These are phyloP conservation scores for Crotalus tigris DNA, from an alignment of 2,113 vertebrate genomes.

Conservation along the genomic window DNA sequence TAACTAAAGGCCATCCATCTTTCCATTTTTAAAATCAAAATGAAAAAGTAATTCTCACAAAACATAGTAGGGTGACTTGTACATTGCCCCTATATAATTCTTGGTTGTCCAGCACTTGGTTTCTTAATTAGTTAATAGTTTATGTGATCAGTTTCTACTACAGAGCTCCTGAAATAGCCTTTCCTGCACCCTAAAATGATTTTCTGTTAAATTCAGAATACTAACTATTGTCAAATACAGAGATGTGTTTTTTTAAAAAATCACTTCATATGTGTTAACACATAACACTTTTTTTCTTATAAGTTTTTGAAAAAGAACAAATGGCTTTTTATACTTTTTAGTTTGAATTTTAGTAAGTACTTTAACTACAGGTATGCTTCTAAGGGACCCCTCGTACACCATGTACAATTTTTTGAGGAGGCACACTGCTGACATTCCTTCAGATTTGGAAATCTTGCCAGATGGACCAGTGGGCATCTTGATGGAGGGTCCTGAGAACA, in stretches of 20 bases:
- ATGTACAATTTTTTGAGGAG: conserved; percentile 64
- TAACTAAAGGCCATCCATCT: conserved; percentile 75
- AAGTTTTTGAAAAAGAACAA: conserved; percentile 73
- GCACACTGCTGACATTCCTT: conserved; percentile 62
- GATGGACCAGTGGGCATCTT: conserved; percentile 59
- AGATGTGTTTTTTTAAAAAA: conserved; percentile 72
- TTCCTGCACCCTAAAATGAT: conserved; percentile 62
- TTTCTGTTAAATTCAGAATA: conserved; percentile 65
- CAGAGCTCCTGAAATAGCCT: conserved; percentile 71
- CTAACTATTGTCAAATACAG: conserved; percentile 69
- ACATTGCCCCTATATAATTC: conserved; percentile 61
- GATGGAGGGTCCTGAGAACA: conserved; percentile 64
- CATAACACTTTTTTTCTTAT: conserved; percentile 78
- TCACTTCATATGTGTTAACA: conserved; percentile 71
- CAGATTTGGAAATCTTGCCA: conserved; percentile 68
- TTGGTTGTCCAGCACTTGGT: conserved; percentile 73
- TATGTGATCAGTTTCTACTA: conserved; percentile 69
- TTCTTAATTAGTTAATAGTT: conserved; percentile 69
- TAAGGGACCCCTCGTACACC: conserved; percentile 77
- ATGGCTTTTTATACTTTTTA: conserved; percentile 85
- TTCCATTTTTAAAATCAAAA: conserved; percentile 67
- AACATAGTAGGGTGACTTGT: conserved; percentile 68
- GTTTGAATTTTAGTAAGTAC: conserved; percentile 78
- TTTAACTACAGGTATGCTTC: conserved; percentile 84
- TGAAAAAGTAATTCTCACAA: conserved; percentile 77